A percentile compares a stretch with the other conserved stretches of the same genome.
Evolutionary conservation across 2,888 invertebrate genomes (phyloP).

Genomic region (Hipparchia semele): DNA sequence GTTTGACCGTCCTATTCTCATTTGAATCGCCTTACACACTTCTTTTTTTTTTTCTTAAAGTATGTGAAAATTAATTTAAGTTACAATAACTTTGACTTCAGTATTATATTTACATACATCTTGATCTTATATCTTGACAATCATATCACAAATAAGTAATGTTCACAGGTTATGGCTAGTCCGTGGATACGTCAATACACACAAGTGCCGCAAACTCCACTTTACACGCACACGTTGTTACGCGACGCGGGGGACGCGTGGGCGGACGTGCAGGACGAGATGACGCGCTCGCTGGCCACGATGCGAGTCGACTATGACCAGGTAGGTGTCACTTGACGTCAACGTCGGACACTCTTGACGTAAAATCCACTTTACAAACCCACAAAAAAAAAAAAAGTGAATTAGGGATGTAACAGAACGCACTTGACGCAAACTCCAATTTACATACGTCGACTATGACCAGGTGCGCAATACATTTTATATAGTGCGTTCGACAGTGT

Average conservation of each 20-base stretch:
- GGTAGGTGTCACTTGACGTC: slow-evolving; percentile 58
- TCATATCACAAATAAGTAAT: neutral
- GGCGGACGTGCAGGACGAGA: slow-evolving; percentile 99
- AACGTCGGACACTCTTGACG: slow-evolving; percentile 89
- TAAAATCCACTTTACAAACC: slow-evolving; percentile 97
- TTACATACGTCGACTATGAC: slow-evolving; percentile 98
- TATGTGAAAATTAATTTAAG: no score
- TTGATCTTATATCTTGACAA: neutral
- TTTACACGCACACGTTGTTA: slow-evolving; percentile 94
- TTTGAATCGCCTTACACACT: no score
- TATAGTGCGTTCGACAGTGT: no score
- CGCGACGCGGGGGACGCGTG: slow-evolving; percentile 96
- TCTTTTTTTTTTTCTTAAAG: no score
- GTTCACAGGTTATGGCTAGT: slow-evolving; percentile 70
- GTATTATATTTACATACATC: no score
- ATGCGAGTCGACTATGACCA: slow-evolving; percentile 99
- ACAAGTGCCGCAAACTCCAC: slow-evolving; percentile 96
- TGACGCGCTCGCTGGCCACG: slow-evolving; percentile 98
- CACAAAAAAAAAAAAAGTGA: slow-evolving; percentile 92
- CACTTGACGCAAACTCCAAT: slow-evolving; percentile 95
- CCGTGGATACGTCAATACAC: slow-evolving; percentile 85
- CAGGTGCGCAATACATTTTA: slow-evolving; percentile 77
- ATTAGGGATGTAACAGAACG: slow-evolving; percentile 52
- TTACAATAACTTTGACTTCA: no score
- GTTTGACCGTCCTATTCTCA: no score